phyloP scores from a whole-genome alignment of 2,888 invertebrate species.

The Pachliopta kotzebuea region DNA sequence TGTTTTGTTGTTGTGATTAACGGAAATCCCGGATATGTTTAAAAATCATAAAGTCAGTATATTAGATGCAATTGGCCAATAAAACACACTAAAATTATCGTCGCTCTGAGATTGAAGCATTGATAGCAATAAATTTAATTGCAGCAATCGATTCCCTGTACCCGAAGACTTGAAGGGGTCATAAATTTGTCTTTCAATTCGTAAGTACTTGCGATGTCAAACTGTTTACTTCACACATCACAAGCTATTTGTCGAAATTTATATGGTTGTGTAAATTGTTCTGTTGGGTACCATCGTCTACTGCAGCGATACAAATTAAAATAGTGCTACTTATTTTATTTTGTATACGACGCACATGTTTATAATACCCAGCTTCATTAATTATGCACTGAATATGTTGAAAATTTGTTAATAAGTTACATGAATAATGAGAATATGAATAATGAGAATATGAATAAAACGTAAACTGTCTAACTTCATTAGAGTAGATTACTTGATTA shows the following conservation, averaged over 20 bases:
- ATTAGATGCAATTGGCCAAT: not conserved
- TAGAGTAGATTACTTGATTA: too few species aligned
- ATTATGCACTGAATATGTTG: too few species aligned
- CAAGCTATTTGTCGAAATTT: conserved; percentile 31
- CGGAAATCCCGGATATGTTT: too few species aligned
- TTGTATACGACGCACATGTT: too few species aligned
- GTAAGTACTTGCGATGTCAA: conserved; percentile 31
- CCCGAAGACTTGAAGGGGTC: conserved; percentile 19
- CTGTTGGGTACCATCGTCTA: conserved; percentile 5
- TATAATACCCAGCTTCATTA: too few species aligned
- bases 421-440: too few species aligned
- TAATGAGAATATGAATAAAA: too few species aligned
- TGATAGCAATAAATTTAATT: conserved; percentile 29
- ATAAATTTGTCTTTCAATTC: conserved; percentile 35
- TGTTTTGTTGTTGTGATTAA: too few species aligned
- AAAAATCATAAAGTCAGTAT: too few species aligned
- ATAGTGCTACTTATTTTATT: conserved; percentile 14
- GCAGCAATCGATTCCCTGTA: conserved; percentile 27
- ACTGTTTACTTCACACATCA: conserved; percentile 31
- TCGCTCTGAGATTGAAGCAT: conserved; percentile 9
- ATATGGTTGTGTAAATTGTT: conserved; percentile 25
- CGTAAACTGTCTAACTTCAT: too few species aligned
- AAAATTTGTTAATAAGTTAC: too few species aligned
- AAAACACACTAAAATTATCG: conserved; percentile 23
- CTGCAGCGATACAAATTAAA: conserved; percentile 24